Percentiles rank a stretch among this genome's conserved stretches.
Conservation (phyloP, 2,797 vertebrate genomes). For the Amniataba percoides region DNA sequence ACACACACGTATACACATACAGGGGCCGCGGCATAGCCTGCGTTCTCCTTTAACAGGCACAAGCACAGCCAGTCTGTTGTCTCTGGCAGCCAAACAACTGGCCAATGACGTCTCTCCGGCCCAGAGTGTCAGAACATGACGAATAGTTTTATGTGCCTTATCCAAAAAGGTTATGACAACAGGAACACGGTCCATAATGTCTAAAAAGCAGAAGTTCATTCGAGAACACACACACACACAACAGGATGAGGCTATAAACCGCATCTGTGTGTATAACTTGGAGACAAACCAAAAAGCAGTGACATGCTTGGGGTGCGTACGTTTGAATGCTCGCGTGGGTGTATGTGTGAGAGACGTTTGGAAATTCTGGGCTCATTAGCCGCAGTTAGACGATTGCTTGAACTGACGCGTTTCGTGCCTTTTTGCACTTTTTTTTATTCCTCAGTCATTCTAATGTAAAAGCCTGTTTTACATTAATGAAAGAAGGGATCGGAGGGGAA, state of each 20-base stretch:
- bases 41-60: constrained; percentile 41
- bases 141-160: constrained; percentile 63
- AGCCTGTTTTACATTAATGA: background rate
- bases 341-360: background rate
- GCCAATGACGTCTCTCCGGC: constrained; percentile 44
- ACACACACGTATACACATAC: background rate
- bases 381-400: background rate
- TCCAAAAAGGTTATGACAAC: constrained; percentile 67
- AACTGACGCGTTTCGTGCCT: background rate
- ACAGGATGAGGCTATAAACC: constrained; percentile 10
- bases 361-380: background rate
- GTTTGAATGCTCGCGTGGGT: background rate
- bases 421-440: too few species aligned
- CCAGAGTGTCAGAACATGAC: constrained; percentile 61
- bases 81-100: constrained; percentile 62
- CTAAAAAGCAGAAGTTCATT: constrained; percentile 56
- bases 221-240: background rate
- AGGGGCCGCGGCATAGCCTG: constrained; percentile 12
- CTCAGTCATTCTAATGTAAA: background rate
- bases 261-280: background rate
- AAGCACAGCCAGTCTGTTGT: constrained; percentile 55
- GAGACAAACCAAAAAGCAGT: constrained; percentile 6
- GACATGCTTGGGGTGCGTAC: background rate
- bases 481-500: too few species aligned
- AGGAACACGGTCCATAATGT: constrained; percentile 38